A percentile compares a stretch with the other conserved stretches of the same genome.
Evolutionary conservation across 2,888 invertebrate species (phyloP).

Genomic region (Dascillus cervinus): DNA sequence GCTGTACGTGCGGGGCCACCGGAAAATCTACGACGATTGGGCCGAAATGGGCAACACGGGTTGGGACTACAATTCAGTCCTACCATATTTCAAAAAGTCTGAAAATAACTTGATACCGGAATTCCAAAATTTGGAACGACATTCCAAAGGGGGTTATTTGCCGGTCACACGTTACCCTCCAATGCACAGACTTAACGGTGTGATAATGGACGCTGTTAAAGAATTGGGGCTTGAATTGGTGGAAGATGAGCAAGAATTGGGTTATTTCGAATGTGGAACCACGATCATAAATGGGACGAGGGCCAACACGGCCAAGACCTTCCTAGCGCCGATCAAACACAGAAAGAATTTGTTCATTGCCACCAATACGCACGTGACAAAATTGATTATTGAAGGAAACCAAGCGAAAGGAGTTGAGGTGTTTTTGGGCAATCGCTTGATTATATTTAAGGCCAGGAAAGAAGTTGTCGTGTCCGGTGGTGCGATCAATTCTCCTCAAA

Average conservation of each 20-base stretch:
- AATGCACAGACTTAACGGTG: too few species aligned
- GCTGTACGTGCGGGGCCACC: slow-evolving; percentile 48
- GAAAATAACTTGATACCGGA: slow-evolving; percentile 42
- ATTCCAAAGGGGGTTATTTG: slow-evolving; percentile 44
- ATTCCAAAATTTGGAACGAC: too few species aligned
- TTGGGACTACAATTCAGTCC: slow-evolving; percentile 68
- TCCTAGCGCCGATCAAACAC: slow-evolving; percentile 56
- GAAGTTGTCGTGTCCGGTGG: slow-evolving; percentile 52
- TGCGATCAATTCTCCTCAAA: slow-evolving; percentile 53
- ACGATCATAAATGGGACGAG: slow-evolving; percentile 54
- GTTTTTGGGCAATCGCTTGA: slow-evolving; percentile 19
- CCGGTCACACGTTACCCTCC: slow-evolving; percentile 38
- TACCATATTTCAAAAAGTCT: slow-evolving; percentile 70
- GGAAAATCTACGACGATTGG: slow-evolving; percentile 76
- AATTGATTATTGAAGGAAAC: slow-evolving; percentile 52
- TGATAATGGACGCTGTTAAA: too few species aligned
- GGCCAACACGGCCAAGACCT: slow-evolving; percentile 77
- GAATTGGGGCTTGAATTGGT: too few species aligned
- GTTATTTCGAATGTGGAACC: too few species aligned
- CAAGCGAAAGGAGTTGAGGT: slow-evolving; percentile 41
- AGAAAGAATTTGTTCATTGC: slow-evolving; percentile 68
- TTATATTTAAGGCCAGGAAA: slow-evolving; percentile 38
- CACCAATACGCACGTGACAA: slow-evolving; percentile 66
- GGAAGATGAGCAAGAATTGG: neutral
- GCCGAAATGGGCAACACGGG: slow-evolving; percentile 68